These are phyloP conservation scores for Microtus montanus DNA, from an alignment of 2,113 vertebrate species.

Conservation along the genomic window DNA sequence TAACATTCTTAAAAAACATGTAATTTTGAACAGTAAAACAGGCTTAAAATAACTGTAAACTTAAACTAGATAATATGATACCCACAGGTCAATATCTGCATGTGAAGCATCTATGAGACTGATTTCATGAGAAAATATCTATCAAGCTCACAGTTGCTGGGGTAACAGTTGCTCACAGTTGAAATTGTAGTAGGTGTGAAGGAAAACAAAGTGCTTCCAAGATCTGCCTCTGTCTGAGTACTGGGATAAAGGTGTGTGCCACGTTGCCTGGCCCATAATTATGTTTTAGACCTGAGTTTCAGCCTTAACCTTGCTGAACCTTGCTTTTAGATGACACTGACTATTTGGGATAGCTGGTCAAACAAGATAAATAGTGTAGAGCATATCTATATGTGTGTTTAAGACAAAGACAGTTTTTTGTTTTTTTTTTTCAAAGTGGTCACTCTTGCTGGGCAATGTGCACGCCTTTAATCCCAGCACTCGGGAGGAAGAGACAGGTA, in stretches of 20 bases:
- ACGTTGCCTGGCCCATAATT: not conserved
- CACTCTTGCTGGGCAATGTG: not conserved
- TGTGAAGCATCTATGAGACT: constrained; percentile 26
- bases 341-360: not conserved
- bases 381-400: not conserved
- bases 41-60: constrained; percentile 29
- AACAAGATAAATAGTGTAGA: not conserved
- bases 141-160: not conserved
- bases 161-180: not conserved
- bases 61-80: constrained; percentile 29
- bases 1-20: constrained; percentile 64
- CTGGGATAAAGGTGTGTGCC: too few species aligned
- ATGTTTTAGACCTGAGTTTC: constrained; percentile 23
- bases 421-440: too few species aligned
- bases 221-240: not conserved
- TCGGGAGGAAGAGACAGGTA: too few species aligned
- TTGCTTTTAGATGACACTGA: not conserved
- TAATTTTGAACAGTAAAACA: not conserved
- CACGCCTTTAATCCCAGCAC: too few species aligned
- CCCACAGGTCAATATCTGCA: not conserved
- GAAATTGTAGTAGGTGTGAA: not conserved
- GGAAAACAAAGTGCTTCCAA: not conserved
- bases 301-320: not conserved
- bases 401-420: not conserved
- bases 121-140: constrained; percentile 20